Evolutionary conservation across 2,797 vertebrate genomes (phyloP), one percentile per base, ranked within the genome.

Genomic region (Sebastes taczanowskii): DNA sequence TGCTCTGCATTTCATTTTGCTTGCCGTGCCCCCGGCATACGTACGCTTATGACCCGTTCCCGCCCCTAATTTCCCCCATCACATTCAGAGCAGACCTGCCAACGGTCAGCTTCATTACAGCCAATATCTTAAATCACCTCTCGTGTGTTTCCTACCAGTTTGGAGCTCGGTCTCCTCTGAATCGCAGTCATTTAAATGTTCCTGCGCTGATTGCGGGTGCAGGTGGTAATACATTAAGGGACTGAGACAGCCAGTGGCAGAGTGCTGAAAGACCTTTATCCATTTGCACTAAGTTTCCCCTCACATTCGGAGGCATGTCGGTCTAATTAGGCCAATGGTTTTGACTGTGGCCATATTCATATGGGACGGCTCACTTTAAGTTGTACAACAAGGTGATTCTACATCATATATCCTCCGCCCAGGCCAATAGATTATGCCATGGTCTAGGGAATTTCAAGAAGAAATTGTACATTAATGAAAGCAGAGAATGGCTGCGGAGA

Each of bases 141-240:
- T 94, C 87, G 81, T 93, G 88, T 88, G 91, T 92, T 95, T 90
- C 92, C 91, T 83, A 76, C 86, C 91, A 91, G 94, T 94, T 94
- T 87, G 92, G 80, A 77, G 87, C 94, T 88, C 58, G 87, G 90
- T 95, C 94, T 95, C 93, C 91, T 90, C 93, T 94, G 95, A 95
- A 95, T 95, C 92, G 84, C 92, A 82, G 93, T 95, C 95, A 95
- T 96, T 96, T 96, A 95, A 95, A 96, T 96, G 95, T 95, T 94
- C 91, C 94, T 92, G 90, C 76, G 89, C 90, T 95, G 95, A 96
- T 96, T 96, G 95, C 93, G 90, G 94, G 93, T 94, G 95, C 95
- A 94, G 95, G 93, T 95, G 94, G 95, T 96, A 96, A 96, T 96
- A 95, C 95, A 96, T 96, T 96, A 96, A 95, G 95, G 95, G 94